A percentile compares a stretch with the other conserved stretches of the same genome.
These are phyloP conservation scores for Chrysodeixis includens DNA, from an alignment of 2,888 invertebrate species.

Conservation along the genomic window DNA sequence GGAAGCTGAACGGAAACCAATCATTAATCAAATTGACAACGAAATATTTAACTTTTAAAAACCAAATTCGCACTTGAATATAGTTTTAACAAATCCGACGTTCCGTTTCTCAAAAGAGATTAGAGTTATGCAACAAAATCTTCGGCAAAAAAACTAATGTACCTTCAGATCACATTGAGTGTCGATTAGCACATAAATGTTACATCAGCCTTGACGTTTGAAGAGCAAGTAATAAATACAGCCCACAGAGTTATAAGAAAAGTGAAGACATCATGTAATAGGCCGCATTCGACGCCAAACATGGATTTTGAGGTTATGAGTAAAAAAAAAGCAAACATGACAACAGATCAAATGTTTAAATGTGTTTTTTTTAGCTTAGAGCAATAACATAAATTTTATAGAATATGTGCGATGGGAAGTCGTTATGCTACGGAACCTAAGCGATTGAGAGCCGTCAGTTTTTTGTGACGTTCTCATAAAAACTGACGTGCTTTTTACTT, in stretches of 20 bases:
- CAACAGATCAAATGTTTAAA: no score
- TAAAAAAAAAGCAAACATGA: not conserved
- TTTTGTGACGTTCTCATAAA: slow-evolving; percentile 17
- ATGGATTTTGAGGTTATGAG: not conserved
- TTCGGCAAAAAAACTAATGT: not conserved
- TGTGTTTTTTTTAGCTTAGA: no score
- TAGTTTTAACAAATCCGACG: not conserved
- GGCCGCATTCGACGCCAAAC: not conserved
- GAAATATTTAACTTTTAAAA: not conserved
- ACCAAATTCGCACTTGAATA: not conserved
- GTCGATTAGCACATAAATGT: slow-evolving; percentile 25
- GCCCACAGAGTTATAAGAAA: not conserved
- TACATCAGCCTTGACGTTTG: slow-evolving; percentile 42
- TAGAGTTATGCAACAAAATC: not conserved
- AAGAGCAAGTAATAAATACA: slow-evolving; percentile 26
- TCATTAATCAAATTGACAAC: not conserved
- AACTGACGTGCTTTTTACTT: slow-evolving; percentile 29
- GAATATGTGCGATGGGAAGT: not conserved
- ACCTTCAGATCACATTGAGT: slow-evolving; percentile 20
- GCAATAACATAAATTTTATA: not conserved
- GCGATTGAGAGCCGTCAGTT: not conserved
- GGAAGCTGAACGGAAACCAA: not conserved
- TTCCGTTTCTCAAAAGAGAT: not conserved
- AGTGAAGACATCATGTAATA: not conserved
- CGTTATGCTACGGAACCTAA: not conserved